Evolutionary conservation across 64 coral and sea anemone genomes (phyloP).

Genomic region (Stichodactyla mertensii): DNA sequence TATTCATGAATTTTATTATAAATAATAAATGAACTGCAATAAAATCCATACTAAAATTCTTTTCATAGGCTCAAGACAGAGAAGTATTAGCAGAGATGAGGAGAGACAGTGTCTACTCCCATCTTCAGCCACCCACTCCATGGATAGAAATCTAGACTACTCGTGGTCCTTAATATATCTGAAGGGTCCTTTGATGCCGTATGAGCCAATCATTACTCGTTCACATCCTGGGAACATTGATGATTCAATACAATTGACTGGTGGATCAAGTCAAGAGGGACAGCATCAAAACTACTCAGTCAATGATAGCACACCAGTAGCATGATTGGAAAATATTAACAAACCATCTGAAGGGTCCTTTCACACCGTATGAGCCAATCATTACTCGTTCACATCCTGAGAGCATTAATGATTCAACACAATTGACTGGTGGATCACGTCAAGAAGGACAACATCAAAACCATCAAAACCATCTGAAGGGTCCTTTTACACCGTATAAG

Average conservation of each 20-base stretch:
- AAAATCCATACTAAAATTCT: background rate
- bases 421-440: background rate
- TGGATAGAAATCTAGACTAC: background rate
- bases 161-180: slow-evolving; percentile 40
- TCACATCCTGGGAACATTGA: background rate
- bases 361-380: slow-evolving; percentile 28
- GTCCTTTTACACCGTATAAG: slow-evolving; percentile 34
- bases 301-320: background rate
- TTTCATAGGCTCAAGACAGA: background rate
- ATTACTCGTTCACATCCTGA: background rate
- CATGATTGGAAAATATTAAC: background rate
- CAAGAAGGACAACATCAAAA: background rate
- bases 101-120: background rate
- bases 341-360: slow-evolving; percentile 29
- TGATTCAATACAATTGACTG: background rate
- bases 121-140: background rate
- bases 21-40: no score
- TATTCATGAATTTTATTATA: no score
- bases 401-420: background rate
- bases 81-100: background rate
- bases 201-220: background rate
- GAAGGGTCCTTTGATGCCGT: slow-evolving; percentile 33
- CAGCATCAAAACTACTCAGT: background rate
- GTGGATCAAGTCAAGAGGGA: background rate
- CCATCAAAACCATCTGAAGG: background rate